Conservation (phyloP, 2,888 invertebrate genomes). For the Gerris lacustris region DNA sequence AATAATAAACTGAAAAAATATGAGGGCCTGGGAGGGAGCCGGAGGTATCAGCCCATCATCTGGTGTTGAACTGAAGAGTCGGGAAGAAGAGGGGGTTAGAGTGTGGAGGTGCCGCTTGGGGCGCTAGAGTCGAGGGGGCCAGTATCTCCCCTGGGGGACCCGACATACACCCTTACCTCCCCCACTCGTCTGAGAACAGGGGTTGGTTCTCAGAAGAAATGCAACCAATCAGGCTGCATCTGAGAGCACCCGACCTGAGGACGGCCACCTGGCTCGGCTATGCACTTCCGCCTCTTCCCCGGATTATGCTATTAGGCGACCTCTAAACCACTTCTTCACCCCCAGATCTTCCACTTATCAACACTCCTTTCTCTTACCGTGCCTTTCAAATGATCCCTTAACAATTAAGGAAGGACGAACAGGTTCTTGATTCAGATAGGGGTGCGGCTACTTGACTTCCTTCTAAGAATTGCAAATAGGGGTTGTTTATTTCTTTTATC, state of each 20-base stretch:
- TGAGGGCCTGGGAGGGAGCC: background rate
- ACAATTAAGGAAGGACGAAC: no score
- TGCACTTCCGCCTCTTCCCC: background rate
- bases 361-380: no score
- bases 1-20: background rate
- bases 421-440: no score
- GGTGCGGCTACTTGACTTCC: no score
- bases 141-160: background rate
- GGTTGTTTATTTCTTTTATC: no score
- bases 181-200: background rate
- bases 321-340: no score
- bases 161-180: background rate
- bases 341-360: no score
- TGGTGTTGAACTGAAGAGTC: background rate
- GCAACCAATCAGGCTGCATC: background rate
- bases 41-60: slow-evolving; percentile 3
- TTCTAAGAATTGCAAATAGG: no score
- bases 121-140: background rate
- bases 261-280: background rate
- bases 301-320: no score
- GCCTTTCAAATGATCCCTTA: no score
- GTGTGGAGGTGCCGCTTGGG: background rate
- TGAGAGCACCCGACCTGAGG: no score
- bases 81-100: background rate
- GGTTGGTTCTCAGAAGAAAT: background rate